These are phyloP conservation scores for Amphipoea oculea DNA, from an alignment of 2,888 invertebrate species.

Conservation along the genomic window DNA sequence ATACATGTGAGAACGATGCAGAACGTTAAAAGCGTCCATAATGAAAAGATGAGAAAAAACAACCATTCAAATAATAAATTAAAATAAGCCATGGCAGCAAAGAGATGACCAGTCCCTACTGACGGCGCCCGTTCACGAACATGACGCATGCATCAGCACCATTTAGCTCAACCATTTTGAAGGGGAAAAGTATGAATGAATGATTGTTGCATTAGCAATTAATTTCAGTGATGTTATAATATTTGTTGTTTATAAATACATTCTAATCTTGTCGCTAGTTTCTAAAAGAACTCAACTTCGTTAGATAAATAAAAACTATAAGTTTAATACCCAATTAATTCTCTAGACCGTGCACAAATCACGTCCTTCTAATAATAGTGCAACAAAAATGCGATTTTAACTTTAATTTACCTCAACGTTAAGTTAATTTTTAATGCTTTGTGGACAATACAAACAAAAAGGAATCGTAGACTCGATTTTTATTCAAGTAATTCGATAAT, in stretches of 20 bases:
- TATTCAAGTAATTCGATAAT: background rate
- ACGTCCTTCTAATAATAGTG: constrained; percentile 25
- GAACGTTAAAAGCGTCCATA: too few species aligned
- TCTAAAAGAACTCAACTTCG: constrained; percentile 6
- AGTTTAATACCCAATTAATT: constrained; percentile 7
- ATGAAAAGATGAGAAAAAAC: too few species aligned
- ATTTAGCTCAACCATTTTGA: too few species aligned
- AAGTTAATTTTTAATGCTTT: background rate
- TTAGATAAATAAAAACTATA: constrained; percentile 1
- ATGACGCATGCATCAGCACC: too few species aligned
- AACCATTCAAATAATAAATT: too few species aligned
- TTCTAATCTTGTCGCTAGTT: background rate
- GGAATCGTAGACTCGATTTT: background rate
- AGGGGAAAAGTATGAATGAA: background rate
- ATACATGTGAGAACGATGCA: too few species aligned
- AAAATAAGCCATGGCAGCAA: too few species aligned
- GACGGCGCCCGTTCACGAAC: too few species aligned
- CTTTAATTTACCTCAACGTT: constrained; percentile 20
- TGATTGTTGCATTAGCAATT: background rate
- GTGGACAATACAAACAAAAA: background rate
- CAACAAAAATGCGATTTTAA: constrained; percentile 19
- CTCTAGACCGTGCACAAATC: constrained; percentile 27
- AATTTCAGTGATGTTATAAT: background rate
- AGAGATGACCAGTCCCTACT: too few species aligned
- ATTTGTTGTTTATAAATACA: background rate